Conservation (phyloP, 2,888 invertebrate genomes). For the Flabesymbios commensalis region DNA sequence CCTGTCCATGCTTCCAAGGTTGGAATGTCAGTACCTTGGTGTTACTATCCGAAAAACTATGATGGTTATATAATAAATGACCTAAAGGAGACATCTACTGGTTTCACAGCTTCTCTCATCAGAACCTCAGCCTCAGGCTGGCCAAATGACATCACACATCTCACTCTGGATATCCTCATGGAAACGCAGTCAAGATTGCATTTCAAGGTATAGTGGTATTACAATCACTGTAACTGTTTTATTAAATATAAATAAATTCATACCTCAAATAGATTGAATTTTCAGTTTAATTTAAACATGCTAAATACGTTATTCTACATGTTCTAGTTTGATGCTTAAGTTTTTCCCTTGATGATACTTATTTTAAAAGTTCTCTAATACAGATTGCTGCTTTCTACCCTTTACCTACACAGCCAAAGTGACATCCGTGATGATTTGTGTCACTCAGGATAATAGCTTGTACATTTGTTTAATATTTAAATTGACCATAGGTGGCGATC, state of each 20-base stretch:
- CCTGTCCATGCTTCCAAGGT: not conserved
- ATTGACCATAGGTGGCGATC: no score
- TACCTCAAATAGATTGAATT: no score
- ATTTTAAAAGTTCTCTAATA: no score
- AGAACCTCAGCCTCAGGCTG: constrained; percentile 20
- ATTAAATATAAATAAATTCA: not conserved
- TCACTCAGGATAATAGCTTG: no score
- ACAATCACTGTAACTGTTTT: not conserved
- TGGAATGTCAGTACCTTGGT: constrained; percentile 24
- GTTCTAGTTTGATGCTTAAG: not conserved
- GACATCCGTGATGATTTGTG: no score
- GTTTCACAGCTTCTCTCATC: constrained; percentile 19
- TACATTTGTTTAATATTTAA: no score
- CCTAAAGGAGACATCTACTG: constrained; percentile 21
- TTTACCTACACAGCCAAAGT: no score
- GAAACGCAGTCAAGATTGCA: constrained; percentile 32
- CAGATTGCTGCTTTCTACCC: not conserved
- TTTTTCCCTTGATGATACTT: no score
- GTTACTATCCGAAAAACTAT: constrained; percentile 34
- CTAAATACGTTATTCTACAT: no score
- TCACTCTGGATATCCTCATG: constrained; percentile 31
- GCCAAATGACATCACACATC: constrained; percentile 31
- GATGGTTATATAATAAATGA: constrained; percentile 19
- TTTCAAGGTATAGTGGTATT: constrained; percentile 28
- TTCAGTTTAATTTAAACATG: no score